phyloP scores from a whole-genome alignment of 2,113 vertebrate genomes.

The Gallinago media region DNA sequence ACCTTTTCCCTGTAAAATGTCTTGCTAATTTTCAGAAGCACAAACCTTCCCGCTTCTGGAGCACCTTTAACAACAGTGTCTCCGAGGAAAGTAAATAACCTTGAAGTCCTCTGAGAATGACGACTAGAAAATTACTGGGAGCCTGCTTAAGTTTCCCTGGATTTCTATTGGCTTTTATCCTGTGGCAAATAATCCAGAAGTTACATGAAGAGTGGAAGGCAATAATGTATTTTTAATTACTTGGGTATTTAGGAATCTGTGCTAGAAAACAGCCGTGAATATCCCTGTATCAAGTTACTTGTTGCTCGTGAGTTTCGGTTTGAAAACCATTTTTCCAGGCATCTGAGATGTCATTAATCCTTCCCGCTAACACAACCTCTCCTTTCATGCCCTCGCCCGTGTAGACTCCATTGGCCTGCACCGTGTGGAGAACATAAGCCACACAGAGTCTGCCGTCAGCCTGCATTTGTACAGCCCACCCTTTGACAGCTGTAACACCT shows the following conservation, averaged over 20 bases:
- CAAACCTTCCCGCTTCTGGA: neutral
- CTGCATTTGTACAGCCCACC: conserved; percentile 97
- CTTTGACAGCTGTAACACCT: conserved; percentile 89
- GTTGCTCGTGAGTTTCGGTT: neutral
- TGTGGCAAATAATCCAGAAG: neutral
- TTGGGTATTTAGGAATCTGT: neutral
- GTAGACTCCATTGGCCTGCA: conserved; percentile 94
- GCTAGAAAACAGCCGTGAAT: neutral
- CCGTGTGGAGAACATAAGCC: conserved; percentile 95
- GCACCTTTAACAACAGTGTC: neutral
- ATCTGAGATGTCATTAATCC: neutral
- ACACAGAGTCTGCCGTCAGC: conserved; percentile 91
- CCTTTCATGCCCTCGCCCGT: neutral
- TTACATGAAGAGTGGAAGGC: neutral
- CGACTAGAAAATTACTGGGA: neutral
- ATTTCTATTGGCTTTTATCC: neutral
- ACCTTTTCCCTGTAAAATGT: neutral
- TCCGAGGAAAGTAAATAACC: neutral
- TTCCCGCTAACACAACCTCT: neutral
- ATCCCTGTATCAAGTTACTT: neutral
- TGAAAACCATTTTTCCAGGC: neutral
- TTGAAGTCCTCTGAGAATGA: neutral
- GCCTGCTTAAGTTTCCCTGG: neutral
- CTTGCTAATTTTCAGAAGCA: neutral
- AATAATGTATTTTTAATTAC: neutral